Evolutionary conservation across 1,140 invertebrate species (phyloP).

Genomic region (Drosophila miranda): DNA sequence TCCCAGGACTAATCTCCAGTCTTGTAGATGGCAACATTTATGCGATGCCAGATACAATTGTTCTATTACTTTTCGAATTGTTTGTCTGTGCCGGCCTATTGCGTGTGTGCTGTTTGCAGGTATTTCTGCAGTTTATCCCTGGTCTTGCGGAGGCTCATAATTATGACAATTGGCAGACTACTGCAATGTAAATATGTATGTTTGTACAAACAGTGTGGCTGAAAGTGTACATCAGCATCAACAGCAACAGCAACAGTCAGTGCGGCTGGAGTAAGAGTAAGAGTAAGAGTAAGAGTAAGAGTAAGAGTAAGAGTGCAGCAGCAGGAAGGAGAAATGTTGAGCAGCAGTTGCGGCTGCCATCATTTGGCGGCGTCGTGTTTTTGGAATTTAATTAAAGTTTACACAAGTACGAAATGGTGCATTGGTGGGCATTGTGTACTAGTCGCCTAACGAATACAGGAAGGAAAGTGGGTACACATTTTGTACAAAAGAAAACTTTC

Average conservation of each 20-base stretch:
- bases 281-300: not conserved
- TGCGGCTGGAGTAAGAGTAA: not conserved
- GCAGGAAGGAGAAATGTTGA: slow-evolving; percentile 8
- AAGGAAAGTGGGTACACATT: too few species aligned
- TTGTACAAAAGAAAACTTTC: too few species aligned
- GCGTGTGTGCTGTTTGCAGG: too few species aligned
- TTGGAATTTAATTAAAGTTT: slow-evolving; percentile 80
- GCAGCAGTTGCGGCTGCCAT: slow-evolving; percentile 50
- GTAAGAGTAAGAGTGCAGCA: not conserved
- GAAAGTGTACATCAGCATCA: slow-evolving; percentile 49
- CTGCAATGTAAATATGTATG: slow-evolving; percentile 21
- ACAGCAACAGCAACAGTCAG: not conserved
- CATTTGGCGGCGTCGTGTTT: slow-evolving; percentile 64
- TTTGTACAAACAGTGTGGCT: slow-evolving; percentile 41
- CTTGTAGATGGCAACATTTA: too few species aligned
- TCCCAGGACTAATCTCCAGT: too few species aligned
- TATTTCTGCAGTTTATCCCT: too few species aligned
- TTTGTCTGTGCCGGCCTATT: too few species aligned
- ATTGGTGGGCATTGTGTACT: too few species aligned
- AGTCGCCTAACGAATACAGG: too few species aligned
- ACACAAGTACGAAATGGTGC: slow-evolving; percentile 70
- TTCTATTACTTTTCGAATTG: too few species aligned
- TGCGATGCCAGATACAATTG: too few species aligned
- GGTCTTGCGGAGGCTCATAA: too few species aligned
- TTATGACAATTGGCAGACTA: slow-evolving; percentile 53